phyloP scores from a whole-genome alignment of 1,140 invertebrate genomes.

The Stegodyphus mimosarum region DNA sequence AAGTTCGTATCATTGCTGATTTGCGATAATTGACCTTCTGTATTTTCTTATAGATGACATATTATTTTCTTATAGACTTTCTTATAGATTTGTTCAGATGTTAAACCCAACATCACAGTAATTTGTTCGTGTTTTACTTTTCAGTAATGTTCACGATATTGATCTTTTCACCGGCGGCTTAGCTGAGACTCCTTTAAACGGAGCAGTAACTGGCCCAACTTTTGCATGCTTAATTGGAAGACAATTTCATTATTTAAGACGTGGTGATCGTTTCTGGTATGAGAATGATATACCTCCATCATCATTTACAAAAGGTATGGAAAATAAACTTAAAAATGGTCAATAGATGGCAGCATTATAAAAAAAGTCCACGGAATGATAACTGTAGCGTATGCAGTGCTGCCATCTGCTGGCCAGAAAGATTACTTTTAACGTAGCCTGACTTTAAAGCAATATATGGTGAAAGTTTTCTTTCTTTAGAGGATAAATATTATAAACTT shows the following conservation, averaged over 20 bases:
- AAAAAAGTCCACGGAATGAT: too few relatives aligned
- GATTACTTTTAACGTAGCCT: too few relatives aligned
- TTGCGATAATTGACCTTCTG: neutral
- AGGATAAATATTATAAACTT: too few relatives aligned
- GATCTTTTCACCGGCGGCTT: constrained; percentile 90
- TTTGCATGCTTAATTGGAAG: constrained; percentile 83
- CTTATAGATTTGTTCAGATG: too few relatives aligned
- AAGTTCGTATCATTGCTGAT: constrained; percentile 1
- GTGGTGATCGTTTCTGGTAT: constrained; percentile 91
- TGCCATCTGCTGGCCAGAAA: too few relatives aligned
- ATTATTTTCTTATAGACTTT: constrained; percentile 66
- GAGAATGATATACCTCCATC: constrained; percentile 94
- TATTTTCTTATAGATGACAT: constrained; percentile 65
- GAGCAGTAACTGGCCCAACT: constrained; percentile 82
- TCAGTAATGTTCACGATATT: constrained; percentile 79
- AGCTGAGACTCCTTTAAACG: constrained; percentile 79
- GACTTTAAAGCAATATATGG: too few relatives aligned
- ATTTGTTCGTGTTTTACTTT: constrained; percentile 35
- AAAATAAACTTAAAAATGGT: too few relatives aligned
- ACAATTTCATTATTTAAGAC: constrained; percentile 82
- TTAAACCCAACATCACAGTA: neutral
- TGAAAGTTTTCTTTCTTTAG: too few relatives aligned
- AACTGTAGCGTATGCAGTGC: too few relatives aligned
- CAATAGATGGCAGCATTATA: too few relatives aligned
- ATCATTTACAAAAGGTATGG: constrained; percentile 74